Percentiles rank a stretch among this genome's conserved stretches.
These are phyloP conservation scores for Philereme transversata DNA, from an alignment of 2,888 invertebrate genomes.

Conservation along the genomic window DNA sequence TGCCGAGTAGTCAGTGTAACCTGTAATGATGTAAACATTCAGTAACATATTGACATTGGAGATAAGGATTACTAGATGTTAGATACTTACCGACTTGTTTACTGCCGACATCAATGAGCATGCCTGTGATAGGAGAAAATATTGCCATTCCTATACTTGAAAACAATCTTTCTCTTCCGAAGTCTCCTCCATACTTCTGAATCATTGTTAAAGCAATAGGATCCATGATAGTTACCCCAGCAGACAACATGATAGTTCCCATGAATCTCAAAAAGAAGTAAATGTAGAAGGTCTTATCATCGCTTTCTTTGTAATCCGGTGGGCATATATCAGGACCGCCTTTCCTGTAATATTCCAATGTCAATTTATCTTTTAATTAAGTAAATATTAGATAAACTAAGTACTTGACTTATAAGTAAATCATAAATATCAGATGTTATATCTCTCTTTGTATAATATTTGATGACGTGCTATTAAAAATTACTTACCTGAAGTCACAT, in stretches of 20 bases:
- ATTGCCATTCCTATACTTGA: conserved; percentile 93
- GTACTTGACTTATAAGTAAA: conserved; percentile 51
- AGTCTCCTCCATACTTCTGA: conserved; percentile 92
- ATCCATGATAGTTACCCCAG: conserved; percentile 95
- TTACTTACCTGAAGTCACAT: conserved; percentile 87
- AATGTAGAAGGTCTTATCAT: conserved; percentile 91
- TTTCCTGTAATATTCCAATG: conserved; percentile 77
- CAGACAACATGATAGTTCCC: conserved; percentile 91
- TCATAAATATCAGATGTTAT: conserved; percentile 44
- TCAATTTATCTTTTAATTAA: conserved; percentile 55
- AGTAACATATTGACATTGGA: conserved; percentile 69
- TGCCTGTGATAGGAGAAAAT: conserved; percentile 91
- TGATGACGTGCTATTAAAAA: conserved; percentile 21
- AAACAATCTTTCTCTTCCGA: conserved; percentile 91
- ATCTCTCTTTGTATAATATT: conserved; percentile 28
- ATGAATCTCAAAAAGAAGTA: conserved; percentile 92
- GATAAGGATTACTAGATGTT: conserved; percentile 69
- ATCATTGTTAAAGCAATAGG: conserved; percentile 94
- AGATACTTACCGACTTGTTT: conserved; percentile 79
- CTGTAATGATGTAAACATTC: conserved; percentile 62
- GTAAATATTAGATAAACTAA: conserved; percentile 55
- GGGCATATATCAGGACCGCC: conserved; percentile 92
- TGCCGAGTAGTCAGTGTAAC: conserved; percentile 93
- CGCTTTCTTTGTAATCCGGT: conserved; percentile 91
- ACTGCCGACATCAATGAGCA: conserved; percentile 89